A percentile compares a stretch with the other conserved stretches of the same genome.
Conservation (phyloP, 2,113 vertebrate genomes). For the Triplophysa rosa region DNA sequence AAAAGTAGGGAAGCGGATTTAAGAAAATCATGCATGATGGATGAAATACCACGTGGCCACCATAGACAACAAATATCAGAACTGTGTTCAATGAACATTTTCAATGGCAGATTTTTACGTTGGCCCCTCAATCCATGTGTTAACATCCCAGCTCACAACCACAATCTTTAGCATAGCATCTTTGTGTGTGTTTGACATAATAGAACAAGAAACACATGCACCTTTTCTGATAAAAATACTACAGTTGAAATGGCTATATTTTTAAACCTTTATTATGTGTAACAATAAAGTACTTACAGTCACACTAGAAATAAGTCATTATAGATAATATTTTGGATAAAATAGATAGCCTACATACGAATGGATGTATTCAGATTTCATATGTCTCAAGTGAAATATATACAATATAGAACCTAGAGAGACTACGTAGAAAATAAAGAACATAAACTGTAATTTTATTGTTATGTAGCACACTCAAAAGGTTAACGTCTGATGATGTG, state of each 20-base stretch:
- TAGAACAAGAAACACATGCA: neutral
- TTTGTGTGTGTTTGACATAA: no score
- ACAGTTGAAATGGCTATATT: neutral
- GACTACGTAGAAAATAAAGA: neutral
- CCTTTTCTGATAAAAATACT: neutral
- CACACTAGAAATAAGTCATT: neutral
- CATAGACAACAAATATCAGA: no score
- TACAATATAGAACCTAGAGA: neutral
- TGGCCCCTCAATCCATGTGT: no score
- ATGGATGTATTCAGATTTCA: neutral
- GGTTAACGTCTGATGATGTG: constrained; percentile 72
- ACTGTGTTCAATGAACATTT: no score
- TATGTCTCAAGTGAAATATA: neutral
- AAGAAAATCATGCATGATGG: no score
- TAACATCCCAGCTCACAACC: no score
- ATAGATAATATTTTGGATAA: neutral
- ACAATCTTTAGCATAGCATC: no score
- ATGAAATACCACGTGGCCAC: no score
- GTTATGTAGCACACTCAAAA: neutral
- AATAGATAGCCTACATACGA: neutral
- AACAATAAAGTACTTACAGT: constrained; percentile 21
- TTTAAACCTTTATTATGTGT: constrained; percentile 16
- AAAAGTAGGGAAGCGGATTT: no score
- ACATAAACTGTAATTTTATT: neutral
- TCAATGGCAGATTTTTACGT: no score